Conservation (phyloP, 1,140 invertebrate genomes). For the Mycetomoellerius zeteki region DNA sequence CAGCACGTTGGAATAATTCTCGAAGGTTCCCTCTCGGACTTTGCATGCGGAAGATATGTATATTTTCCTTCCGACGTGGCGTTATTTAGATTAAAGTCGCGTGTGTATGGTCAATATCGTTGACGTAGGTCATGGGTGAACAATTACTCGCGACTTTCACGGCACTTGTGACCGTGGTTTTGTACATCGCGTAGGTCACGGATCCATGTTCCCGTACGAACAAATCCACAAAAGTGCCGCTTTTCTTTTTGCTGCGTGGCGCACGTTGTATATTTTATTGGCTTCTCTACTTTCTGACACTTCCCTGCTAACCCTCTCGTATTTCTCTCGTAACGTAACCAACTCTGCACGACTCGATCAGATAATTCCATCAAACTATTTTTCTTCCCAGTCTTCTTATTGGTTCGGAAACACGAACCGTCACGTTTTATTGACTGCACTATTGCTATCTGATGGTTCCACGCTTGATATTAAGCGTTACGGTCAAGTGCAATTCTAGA, state of each 20-base stretch:
- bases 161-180: conserved; percentile 51
- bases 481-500: background rate
- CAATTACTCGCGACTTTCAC: conserved; percentile 35
- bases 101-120: conserved; percentile 70
- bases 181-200: conserved; percentile 52
- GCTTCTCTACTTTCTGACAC: background rate
- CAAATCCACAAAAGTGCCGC: background rate
- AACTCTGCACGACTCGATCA: conserved; percentile 9
- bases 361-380: conserved; percentile 21
- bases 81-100: conserved; percentile 49
- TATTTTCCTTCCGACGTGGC: conserved; percentile 15
- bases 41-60: conserved; percentile 7
- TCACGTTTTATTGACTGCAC: conserved; percentile 18
- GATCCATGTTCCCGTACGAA: conserved; percentile 27
- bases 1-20: background rate
- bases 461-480: background rate
- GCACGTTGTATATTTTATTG: conserved; percentile 19
- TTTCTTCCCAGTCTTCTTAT: conserved; percentile 4
- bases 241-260: background rate
- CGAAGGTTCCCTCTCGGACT: background rate
- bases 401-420: background rate
- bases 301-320: background rate
- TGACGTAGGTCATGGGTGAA: conserved; percentile 62
- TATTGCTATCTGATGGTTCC: background rate
- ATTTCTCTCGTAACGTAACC: background rate